These are phyloP conservation scores for Menidia beryllina DNA, from an alignment of 2,113 vertebrate genomes.

Conservation along the genomic window DNA sequence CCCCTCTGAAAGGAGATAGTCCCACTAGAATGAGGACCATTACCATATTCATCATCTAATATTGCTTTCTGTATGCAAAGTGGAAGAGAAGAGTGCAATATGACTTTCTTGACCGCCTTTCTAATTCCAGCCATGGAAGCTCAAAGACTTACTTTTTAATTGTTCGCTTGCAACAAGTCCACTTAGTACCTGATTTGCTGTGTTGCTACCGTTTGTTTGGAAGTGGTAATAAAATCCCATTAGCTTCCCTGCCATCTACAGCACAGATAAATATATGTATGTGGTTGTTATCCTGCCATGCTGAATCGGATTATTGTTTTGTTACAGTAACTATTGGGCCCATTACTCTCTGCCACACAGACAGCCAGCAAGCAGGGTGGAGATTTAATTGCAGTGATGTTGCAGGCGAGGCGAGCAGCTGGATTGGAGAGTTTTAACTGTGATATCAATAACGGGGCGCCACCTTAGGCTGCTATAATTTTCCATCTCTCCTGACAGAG, in stretches of 20 bases:
- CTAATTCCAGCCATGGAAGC: slow-evolving; percentile 45
- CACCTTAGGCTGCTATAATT: slow-evolving; percentile 75
- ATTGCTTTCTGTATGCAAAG: slow-evolving; percentile 76
- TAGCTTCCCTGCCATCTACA: slow-evolving; percentile 58
- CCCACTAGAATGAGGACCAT: slow-evolving; percentile 77
- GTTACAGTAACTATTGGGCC: slow-evolving; percentile 81
- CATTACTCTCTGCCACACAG: slow-evolving; percentile 81
- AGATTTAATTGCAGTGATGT: slow-evolving; percentile 79
- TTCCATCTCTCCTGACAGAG: slow-evolving; percentile 77
- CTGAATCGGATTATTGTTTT: slow-evolving; percentile 75
- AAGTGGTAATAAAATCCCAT: slow-evolving; percentile 70
- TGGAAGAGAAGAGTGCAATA: slow-evolving; percentile 60
- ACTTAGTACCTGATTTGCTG: slow-evolving; percentile 21
- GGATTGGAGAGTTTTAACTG: slow-evolving; percentile 73
- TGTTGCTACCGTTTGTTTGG: slow-evolving; percentile 47
- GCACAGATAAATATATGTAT: slow-evolving; percentile 48
- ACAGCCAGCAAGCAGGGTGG: slow-evolving; percentile 41
- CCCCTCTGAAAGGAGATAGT: slow-evolving; percentile 77
- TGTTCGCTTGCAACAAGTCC: slow-evolving; percentile 73
- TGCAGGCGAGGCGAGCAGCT: slow-evolving; percentile 72
- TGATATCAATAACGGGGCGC: slow-evolving; percentile 77
- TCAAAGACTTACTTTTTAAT: slow-evolving; percentile 59
- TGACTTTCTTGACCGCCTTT: slow-evolving; percentile 70
- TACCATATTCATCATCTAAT: slow-evolving; percentile 81
- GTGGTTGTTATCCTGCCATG: slow-evolving; percentile 63